A percentile compares a stretch with the other conserved stretches of the same genome.
Conservation (phyloP, 2,888 invertebrate species). For the Dendrolimus pini region DNA sequence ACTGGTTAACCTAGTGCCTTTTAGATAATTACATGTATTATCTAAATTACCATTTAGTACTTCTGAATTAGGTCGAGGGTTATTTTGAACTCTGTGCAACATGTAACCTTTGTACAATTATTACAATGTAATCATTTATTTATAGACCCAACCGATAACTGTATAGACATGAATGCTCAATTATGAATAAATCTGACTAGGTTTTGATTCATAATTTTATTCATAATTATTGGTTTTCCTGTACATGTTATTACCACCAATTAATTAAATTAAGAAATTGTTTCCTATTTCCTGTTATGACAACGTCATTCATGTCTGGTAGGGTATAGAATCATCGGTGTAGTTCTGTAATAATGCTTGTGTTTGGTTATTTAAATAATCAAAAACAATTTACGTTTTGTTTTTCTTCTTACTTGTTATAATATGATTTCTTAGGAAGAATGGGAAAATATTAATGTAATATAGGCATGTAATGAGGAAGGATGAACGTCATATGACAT, state of each 20-base stretch:
- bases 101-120: not conserved
- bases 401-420: no score
- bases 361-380: no score
- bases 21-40: not conserved
- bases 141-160: not conserved
- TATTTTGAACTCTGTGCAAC: not conserved
- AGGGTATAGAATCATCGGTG: no score
- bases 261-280: not conserved
- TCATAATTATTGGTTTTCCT: not conserved
- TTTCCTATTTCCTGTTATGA: not conserved
- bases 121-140: not conserved
- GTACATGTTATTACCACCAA: not conserved
- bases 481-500: no score
- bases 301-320: not conserved
- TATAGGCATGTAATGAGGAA: no score
- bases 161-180: not conserved
- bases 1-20: not conserved
- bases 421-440: no score
- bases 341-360: no score
- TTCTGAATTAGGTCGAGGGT: not conserved
- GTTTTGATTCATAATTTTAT: not conserved
- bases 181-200: no score
- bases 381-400: no score
- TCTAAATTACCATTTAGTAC: not conserved
- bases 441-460: no score